Evolutionary conservation across 2,888 invertebrate genomes (phyloP), one percentile per base, ranked within the genome.

Genomic region (Torymus tubicola): DNA sequence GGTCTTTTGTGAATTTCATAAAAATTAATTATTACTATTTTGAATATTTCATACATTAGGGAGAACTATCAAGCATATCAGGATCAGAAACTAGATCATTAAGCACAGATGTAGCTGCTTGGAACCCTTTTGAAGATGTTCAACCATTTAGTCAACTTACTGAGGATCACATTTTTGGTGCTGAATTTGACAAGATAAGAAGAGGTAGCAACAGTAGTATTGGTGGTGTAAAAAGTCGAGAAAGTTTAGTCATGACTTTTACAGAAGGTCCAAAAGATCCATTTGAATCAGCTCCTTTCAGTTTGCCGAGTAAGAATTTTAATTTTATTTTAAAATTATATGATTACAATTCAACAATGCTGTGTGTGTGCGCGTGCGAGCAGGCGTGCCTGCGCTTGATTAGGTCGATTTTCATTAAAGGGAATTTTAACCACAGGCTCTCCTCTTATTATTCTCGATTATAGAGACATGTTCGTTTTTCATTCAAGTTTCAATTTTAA

Each of bases 41-140:
- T 70, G 52, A 65, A 75, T 21, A n/a, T 50, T 61, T 71, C 31
- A 64, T 77, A 18, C 2, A 72, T 73, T 80, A 92, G 91, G 91
- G 91, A 81, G 91, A 92, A 85, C 89, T 91, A 84, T 89, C 91
- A 58, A 91, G 88, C 83, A 83, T 88, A 80, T 87, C 87, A 77
- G 86, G 88, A 64, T 82, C 87, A 50, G 91, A 90, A 84, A 88
- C 87, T 77, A 88, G 90, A 85, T 91, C 92, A 42, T 87, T 92
- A 71, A 91, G 90, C 21, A 93, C 93, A 58, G 95, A 95, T 87
- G 92, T 94, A 57, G 93, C 93, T 5, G 94, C 95, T 84, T 96
- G 96, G 96, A 96, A 96, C 91, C 96, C 96, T 1, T 96, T 96
- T 87, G 95, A 95, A 87, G 95, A 95, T 85, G 93, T 93, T 73